These are phyloP conservation scores for Ceuthmochares aereus DNA, from an alignment of 2,113 vertebrate genomes.

Conservation along the genomic window DNA sequence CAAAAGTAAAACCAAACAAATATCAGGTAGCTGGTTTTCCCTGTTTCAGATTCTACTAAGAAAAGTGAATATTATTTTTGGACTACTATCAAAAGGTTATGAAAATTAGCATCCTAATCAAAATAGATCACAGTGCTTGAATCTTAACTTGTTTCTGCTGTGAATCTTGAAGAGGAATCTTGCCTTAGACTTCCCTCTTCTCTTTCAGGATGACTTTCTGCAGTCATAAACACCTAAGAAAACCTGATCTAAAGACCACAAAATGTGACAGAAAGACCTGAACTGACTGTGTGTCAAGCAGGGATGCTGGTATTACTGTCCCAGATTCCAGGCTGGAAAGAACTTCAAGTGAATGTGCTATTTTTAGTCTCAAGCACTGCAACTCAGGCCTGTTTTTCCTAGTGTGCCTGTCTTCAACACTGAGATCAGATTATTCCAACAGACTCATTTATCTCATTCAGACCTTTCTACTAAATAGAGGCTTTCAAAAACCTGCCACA, in stretches of 20 bases:
- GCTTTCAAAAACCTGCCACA: neutral
- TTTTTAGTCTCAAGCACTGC: neutral
- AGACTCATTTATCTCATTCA: neutral
- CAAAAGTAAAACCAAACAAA: neutral
- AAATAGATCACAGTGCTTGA: neutral
- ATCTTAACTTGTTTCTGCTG: neutral
- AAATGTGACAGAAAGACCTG: neutral
- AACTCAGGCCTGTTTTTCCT: neutral
- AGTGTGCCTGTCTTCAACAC: neutral
- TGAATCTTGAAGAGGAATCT: neutral
- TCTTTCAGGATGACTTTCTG: neutral
- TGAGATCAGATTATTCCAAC: neutral
- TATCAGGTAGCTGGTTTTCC: neutral
- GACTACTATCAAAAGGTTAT: neutral
- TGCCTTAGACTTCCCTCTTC: neutral
- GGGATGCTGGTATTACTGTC: neutral
- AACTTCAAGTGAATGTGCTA: neutral
- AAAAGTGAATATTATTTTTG: neutral
- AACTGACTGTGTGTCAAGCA: neutral
- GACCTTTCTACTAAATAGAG: neutral
- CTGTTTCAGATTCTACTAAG: neutral
- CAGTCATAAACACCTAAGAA: neutral
- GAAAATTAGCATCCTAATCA: neutral
- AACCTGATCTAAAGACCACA: neutral
- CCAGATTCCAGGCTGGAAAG: neutral